Percentiles rank a stretch among this genome's conserved stretches.
These are phyloP conservation scores for Laothoe populi DNA, from an alignment of 2,888 invertebrate genomes.

Conservation along the genomic window DNA sequence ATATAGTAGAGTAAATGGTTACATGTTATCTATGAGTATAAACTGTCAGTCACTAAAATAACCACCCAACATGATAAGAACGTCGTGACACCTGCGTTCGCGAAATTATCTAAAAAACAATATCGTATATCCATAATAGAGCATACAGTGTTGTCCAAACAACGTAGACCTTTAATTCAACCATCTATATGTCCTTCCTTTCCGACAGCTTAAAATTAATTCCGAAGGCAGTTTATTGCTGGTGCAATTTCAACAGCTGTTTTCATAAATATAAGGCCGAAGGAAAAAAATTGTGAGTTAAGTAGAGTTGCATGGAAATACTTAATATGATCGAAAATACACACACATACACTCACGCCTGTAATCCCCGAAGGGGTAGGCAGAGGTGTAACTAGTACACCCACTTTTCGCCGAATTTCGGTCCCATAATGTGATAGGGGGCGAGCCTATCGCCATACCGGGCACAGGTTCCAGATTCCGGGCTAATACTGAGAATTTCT, in stretches of 20 bases:
- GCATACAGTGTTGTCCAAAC: conserved; percentile 34
- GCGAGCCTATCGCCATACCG: no score
- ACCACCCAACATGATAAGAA: conserved; percentile 46
- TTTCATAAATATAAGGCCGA: conserved; percentile 27
- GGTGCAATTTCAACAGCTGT: conserved; percentile 36
- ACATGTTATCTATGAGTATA: conserved; percentile 39
- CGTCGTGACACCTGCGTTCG: conserved; percentile 46
- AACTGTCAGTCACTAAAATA: conserved; percentile 51
- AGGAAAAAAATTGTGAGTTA: neutral
- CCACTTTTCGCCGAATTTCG: no score
- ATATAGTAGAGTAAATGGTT: neutral
- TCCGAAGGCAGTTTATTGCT: conserved; percentile 29
- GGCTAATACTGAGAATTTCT: no score
- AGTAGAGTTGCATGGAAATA: no score
- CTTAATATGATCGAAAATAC: neutral
- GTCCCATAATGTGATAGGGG: no score
- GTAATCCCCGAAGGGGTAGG: no score
- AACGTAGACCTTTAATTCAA: conserved; percentile 37
- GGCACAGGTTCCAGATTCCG: no score
- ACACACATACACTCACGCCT: no score
- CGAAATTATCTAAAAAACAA: conserved; percentile 32
- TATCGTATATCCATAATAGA: conserved; percentile 26
- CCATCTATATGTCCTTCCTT: conserved; percentile 27
- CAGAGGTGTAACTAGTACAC: no score
- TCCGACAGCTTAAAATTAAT: conserved; percentile 32